Base-by-base conservation (phyloP, 2,888 invertebrate species). In the Tethea ocularis region DNA sequence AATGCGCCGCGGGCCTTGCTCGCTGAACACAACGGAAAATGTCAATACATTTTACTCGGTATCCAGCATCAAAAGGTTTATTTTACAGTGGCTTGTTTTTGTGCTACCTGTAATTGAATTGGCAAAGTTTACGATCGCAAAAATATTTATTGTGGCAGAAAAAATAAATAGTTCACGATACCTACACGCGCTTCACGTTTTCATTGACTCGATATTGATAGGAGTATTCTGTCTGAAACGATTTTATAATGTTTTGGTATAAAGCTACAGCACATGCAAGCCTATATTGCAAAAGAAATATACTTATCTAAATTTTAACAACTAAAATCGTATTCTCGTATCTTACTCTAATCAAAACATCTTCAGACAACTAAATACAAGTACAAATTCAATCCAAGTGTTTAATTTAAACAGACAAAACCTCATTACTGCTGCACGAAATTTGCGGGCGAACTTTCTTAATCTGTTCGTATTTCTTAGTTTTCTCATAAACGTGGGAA, bases 401-500 rank as follows among this genome's bases (percentile, higher is more conserved):
- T 82, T 84, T 83, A 84, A 87, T 86, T 84, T 79, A 83, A 83
- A 79, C 83, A 83, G 79, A 81, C 82, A 77, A 75, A 86, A 87
- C 77, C 82, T 82, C 82, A 82, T 87, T 85, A 84, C 80, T 65
- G 74, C 69, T 71, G 75, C 64, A 69, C 68, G 71, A 71, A 78
- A 81, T 83, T 83, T 78, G 71, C 69, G 69, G 67, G 61, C 68
- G 73, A 88, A 88, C 79, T 87, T 88, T 77, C 75, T 76, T 86
- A 88, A 89, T 90, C 84, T 82, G 75, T 80, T 85, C 71, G 77
- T 72, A 85, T 86, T 54, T 84, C 86, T 86, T 85, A 86, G 84
- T 87, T 86, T 86, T 77, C 84, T 81, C 81, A 83, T 85, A 84
- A 84, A 87, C 77, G 81, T 81, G 78, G 77, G 82, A 82, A 84